phyloP scores from a whole-genome alignment of 2,888 invertebrate species.

The Dione vanillae region DNA sequence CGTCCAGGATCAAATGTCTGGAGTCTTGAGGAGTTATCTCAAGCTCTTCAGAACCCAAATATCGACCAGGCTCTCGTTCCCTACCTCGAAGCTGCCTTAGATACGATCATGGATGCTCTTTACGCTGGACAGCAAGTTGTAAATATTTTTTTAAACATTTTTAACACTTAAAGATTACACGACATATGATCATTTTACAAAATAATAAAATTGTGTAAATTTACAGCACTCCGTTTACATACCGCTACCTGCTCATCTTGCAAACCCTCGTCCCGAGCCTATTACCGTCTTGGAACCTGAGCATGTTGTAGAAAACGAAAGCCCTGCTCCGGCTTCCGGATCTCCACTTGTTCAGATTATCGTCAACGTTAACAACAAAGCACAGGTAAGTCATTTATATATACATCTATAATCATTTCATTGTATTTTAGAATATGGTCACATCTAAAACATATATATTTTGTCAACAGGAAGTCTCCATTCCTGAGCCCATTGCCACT shows the following conservation, averaged over 20 bases:
- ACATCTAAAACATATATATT: not conserved
- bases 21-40: constrained; percentile 35
- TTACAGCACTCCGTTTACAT: constrained; percentile 54
- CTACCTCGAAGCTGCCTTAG: constrained; percentile 60
- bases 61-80: constrained; percentile 59
- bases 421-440: not conserved
- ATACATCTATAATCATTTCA: not conserved
- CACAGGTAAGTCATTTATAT: constrained; percentile 44
- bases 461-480: not conserved
- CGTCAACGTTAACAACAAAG: constrained; percentile 55
- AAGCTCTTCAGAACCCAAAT: constrained; percentile 57
- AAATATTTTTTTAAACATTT: constrained; percentile 42
- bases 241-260: constrained; percentile 47
- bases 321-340: constrained; percentile 39
- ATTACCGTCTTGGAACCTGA: constrained; percentile 45
- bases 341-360: constrained; percentile 64
- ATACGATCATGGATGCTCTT: constrained; percentile 57
- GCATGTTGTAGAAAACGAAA: constrained; percentile 46
- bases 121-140: constrained; percentile 57
- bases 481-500: not conserved
- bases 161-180: not conserved
- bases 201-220: constrained; percentile 13
- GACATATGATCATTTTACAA: not conserved
- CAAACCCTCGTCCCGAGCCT: constrained; percentile 29
- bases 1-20: constrained; percentile 12